These are phyloP conservation scores for Xenus cinereus DNA, from an alignment of 2,113 vertebrate genomes.

Conservation along the genomic window DNA sequence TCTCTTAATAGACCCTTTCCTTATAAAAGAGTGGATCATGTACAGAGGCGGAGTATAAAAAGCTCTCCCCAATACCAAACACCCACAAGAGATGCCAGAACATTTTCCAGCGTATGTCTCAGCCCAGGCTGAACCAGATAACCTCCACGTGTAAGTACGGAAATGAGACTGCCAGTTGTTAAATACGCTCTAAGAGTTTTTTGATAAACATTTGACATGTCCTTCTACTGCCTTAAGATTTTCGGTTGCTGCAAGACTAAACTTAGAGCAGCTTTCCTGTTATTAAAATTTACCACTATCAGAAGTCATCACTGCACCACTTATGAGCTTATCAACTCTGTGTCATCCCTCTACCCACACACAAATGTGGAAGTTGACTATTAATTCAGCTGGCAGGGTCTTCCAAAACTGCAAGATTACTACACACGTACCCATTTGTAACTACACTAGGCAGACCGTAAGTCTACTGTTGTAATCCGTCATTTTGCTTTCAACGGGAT, in stretches of 20 bases:
- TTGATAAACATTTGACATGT: neutral
- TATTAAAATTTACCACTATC: neutral
- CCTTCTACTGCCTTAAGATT: neutral
- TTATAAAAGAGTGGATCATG: neutral
- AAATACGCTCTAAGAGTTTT: neutral
- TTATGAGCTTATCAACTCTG: neutral
- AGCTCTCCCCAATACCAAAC: neutral
- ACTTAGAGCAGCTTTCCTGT: neutral
- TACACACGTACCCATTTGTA: neutral
- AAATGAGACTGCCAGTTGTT: neutral
- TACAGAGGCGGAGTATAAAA: neutral
- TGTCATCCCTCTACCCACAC: conserved; percentile 31
- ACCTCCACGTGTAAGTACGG: neutral
- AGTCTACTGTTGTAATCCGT: neutral
- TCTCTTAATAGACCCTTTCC: neutral
- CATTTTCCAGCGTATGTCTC: neutral
- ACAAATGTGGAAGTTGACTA: neutral
- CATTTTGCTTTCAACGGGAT: neutral
- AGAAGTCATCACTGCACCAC: neutral
- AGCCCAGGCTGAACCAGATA: neutral
- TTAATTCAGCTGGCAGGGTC: neutral
- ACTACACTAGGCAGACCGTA: neutral
- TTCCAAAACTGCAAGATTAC: neutral
- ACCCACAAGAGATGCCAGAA: neutral
- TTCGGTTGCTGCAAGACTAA: neutral